Conservation (phyloP, 2,113 vertebrate genomes). For the Falcunculus frontatus region DNA sequence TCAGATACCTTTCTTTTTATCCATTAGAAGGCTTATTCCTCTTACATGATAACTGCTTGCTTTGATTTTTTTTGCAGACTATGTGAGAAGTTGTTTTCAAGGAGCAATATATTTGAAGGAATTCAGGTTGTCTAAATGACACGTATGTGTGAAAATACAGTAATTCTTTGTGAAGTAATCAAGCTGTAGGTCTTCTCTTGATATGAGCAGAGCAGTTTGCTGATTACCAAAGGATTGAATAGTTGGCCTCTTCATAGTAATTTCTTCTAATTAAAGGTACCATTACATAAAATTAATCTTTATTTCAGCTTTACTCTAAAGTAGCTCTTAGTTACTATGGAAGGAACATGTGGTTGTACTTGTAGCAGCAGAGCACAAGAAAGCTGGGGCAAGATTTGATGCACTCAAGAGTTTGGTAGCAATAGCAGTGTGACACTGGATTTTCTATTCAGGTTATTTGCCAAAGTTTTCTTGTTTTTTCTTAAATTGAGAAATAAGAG, state of each 20-base stretch:
- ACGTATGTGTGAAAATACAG: background rate
- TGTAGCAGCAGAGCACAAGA: background rate
- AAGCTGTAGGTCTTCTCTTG: slow-evolving; percentile 6
- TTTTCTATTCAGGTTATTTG: background rate
- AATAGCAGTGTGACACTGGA: background rate
- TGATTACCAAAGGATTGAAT: background rate
- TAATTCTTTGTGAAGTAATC: background rate
- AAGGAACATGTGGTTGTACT: background rate
- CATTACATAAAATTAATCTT: background rate
- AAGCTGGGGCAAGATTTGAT: background rate
- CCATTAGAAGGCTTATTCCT: background rate
- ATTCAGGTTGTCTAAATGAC: slow-evolving; percentile 14
- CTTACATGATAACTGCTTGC: background rate
- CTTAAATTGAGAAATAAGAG: background rate
- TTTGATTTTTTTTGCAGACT: slow-evolving; percentile 2
- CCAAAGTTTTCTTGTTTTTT: background rate
- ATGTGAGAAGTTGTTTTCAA: background rate
- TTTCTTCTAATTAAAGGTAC: slow-evolving; percentile 8
- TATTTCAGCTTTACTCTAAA: background rate
- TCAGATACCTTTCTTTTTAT: background rate
- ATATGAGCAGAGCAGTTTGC: background rate
- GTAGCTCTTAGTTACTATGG: background rate
- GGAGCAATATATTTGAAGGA: background rate
- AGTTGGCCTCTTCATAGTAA: background rate
- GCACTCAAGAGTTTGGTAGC: background rate